These are phyloP conservation scores for Pseudococcus viburni DNA, from an alignment of 2,888 invertebrate species.

Conservation along the genomic window DNA sequence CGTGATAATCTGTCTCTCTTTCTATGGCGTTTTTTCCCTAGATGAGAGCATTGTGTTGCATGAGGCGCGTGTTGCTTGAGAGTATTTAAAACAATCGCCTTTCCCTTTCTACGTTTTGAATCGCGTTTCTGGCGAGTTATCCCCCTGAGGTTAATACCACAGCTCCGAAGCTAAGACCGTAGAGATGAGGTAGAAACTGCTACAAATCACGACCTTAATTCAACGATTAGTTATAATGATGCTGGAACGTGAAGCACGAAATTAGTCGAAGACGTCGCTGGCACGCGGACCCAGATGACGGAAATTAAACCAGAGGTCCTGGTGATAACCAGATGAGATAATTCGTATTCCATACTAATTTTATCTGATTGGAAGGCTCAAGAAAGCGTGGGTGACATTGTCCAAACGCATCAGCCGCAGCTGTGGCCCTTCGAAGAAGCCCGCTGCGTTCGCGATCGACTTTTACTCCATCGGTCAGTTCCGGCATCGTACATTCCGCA, in stretches of 20 bases:
- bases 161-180: background rate
- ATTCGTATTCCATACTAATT: background rate
- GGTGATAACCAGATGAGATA: constrained; percentile 2
- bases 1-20: background rate
- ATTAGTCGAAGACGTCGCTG: background rate
- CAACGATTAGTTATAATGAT: background rate
- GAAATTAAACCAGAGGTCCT: constrained; percentile 18
- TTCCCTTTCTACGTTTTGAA: constrained; percentile 41
- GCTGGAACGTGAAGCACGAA: constrained; percentile 51
- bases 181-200: background rate
- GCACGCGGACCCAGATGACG: background rate
- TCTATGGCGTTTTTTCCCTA: background rate
- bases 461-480: constrained; percentile 25
- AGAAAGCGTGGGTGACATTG: constrained; percentile 30
- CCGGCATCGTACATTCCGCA: background rate
- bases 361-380: background rate
- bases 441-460: constrained; percentile 2
- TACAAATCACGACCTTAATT: constrained; percentile 46
- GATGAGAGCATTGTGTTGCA: background rate
- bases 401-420: background rate
- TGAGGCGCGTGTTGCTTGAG: constrained; percentile 10
- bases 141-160: background rate
- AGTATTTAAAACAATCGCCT: constrained; percentile 58
- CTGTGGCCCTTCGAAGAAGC: background rate
- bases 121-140: background rate